Evolutionary conservation across 2,797 vertebrate species (phyloP), one percentile per base, ranked within the genome.

Genomic region (Decapterus maruadsi): DNA sequence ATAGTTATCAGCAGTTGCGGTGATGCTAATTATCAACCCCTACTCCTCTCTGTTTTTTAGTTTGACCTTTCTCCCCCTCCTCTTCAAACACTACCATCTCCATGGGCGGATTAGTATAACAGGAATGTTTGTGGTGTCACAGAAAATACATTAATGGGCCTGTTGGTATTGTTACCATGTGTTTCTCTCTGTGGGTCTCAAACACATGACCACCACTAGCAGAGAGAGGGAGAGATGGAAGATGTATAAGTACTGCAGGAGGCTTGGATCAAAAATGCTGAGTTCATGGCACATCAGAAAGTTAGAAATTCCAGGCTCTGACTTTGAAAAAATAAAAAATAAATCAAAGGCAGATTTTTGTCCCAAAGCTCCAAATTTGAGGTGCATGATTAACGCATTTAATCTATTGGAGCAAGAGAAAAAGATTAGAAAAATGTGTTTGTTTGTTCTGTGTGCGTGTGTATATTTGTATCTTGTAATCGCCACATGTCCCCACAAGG

Each of bases 31-130:
- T 87, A 84, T 82, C 61, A 75, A 29, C 78, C 84, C 77, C 78
- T 42, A 0, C 67, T 68, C 70, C 72, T 86, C 80, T 81, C 57
- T 73, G 66, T 71, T 89, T 81, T 72, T 66, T 74, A 80, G 81
- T 66, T 78, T 82, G 88, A 86, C 87, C 77, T 81, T 77, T 75
- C 77, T 85, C 63, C 65, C 59, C 59, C 68, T 71, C 82, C 80
- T 90, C 89, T 90, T 92, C 87, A 91, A 93, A 93, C 78, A 64
- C 48, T 43, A 56, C 63, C 38, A 75, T 81, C 88, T 75, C 87
- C 71, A 80, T 29, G 71, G 87, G 87, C 82, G 81, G 68, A 89
- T 48, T 56, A 43, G 53, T 76, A 67, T 48, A 61, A 65, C 59
- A 58, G 68, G 72, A 69, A 67, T 76, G 63, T 73, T 78, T 65